Evolutionary conservation across 2,797 vertebrate genomes (phyloP).

Genomic region (Poeciliopsis presidionis): DNA sequence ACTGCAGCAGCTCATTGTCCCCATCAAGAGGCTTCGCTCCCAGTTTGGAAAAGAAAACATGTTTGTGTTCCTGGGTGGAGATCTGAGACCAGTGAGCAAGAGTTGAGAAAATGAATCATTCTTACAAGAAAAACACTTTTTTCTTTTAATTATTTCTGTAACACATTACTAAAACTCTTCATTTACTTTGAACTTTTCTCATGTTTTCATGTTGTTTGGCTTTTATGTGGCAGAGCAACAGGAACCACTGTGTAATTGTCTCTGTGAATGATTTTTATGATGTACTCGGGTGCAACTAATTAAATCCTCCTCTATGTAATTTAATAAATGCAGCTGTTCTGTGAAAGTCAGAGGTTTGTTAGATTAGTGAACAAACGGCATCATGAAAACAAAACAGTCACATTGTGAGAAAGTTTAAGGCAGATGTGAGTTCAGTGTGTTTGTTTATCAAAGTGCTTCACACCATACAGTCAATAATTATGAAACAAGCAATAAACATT

Average conservation of each 20-base stretch:
- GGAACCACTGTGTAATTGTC: not conserved
- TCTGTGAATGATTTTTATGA: not conserved
- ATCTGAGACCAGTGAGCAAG: not conserved
- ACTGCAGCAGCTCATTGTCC: conserved; percentile 44
- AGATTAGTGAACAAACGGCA: not conserved
- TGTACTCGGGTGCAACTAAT: not conserved
- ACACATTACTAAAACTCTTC: not conserved
- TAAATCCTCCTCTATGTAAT: not conserved
- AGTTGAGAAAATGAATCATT: not conserved
- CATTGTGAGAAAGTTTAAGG: not conserved
- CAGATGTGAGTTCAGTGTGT: not conserved
- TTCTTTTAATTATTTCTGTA: not conserved
- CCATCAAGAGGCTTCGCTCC: conserved; percentile 33
- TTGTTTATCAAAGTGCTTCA: too few species aligned
- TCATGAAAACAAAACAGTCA: not conserved
- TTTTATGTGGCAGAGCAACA: not conserved
- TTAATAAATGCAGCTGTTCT: not conserved
- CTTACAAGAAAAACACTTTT: not conserved
- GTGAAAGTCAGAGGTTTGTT: not conserved
- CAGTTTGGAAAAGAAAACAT: conserved; percentile 17
- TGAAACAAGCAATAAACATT: too few species aligned
- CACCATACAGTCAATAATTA: too few species aligned
- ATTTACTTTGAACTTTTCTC: not conserved
- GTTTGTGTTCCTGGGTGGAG: not conserved
- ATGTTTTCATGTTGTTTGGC: not conserved